phyloP scores from a whole-genome alignment of 2,888 invertebrate genomes.

The Macrosiphum euphorbiae region DNA sequence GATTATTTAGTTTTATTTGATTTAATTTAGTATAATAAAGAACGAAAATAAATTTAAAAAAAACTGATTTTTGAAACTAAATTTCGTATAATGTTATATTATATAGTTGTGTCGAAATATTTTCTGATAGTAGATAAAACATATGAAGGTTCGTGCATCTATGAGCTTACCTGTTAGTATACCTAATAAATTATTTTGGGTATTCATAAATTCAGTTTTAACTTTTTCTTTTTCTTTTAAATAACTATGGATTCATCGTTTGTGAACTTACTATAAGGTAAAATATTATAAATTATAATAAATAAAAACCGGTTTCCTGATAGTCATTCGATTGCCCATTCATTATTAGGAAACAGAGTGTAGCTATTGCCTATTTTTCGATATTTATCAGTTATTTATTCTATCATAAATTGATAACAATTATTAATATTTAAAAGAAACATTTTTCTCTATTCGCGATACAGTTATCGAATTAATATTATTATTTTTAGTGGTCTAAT shows the following conservation, averaged over 20 bases:
- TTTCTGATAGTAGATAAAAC: background rate
- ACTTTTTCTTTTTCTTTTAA: background rate
- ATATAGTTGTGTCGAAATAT: background rate
- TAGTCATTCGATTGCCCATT: background rate
- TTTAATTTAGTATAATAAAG: background rate
- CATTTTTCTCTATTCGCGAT: background rate
- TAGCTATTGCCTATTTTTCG: background rate
- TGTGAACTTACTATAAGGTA: background rate
- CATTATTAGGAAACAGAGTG: slow-evolving; percentile 11
- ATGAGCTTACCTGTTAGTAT: background rate
- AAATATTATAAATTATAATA: background rate
- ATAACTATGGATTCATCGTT: slow-evolving; percentile 19
- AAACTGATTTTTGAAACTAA: too few species aligned
- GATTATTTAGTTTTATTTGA: background rate
- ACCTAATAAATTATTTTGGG: background rate
- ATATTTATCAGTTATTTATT: background rate
- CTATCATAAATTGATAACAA: background rate
- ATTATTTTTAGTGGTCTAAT: background rate
- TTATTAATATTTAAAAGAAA: background rate
- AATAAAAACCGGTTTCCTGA: slow-evolving; percentile 40
- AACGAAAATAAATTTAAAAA: background rate
- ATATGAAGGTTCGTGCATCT: too few species aligned
- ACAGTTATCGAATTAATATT: background rate
- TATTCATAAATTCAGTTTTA: background rate
- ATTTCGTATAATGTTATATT: background rate